These are phyloP conservation scores for Emydocephalus ijimae DNA, from an alignment of 2,113 vertebrate species.

Conservation along the genomic window DNA sequence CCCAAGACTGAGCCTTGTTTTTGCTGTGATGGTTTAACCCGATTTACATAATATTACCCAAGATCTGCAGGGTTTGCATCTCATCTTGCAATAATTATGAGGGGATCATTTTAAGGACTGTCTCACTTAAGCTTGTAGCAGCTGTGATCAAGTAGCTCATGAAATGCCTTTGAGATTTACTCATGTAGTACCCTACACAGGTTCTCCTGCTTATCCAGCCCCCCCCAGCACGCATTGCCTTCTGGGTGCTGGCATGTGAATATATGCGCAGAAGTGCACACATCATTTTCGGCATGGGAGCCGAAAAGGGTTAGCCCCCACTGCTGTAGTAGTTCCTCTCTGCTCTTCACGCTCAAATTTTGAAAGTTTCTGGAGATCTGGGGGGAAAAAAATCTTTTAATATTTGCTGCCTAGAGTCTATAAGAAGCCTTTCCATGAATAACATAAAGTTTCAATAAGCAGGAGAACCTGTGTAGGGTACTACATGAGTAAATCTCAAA, in stretches of 20 bases:
- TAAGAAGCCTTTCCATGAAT: background rate
- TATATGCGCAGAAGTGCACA: no score
- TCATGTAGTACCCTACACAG: background rate
- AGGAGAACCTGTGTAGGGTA: background rate
- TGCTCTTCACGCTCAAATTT: background rate
- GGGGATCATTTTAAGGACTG: background rate
- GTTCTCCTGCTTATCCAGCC: background rate
- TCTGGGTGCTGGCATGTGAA: no score
- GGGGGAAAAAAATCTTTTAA: background rate
- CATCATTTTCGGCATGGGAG: no score
- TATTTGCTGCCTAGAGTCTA: background rate
- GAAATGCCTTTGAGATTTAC: background rate
- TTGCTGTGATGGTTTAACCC: background rate
- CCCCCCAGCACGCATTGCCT: no score
- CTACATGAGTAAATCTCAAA: background rate
- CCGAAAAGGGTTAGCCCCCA: no score
- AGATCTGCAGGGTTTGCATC: background rate
- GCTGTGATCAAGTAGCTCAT: background rate
- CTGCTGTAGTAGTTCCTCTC: background rate
- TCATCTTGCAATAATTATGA: conserved; percentile 13
- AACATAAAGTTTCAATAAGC: background rate
- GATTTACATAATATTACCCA: background rate
- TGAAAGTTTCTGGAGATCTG: background rate
- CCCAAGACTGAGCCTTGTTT: background rate
- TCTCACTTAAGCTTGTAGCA: background rate